Conservation (phyloP, 1,140 invertebrate genomes). For the Rhyzopertha dominica region DNA sequence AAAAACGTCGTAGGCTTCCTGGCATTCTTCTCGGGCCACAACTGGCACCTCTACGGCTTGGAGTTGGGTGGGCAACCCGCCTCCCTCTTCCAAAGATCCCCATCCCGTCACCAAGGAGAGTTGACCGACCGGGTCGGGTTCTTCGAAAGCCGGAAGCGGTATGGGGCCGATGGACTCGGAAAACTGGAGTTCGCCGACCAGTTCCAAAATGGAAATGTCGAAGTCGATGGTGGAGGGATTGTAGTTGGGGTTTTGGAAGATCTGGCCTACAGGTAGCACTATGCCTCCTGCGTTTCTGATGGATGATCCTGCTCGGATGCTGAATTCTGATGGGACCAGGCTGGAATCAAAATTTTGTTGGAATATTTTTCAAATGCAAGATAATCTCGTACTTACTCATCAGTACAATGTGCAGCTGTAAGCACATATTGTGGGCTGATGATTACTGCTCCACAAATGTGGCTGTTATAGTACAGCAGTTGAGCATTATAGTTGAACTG, state of each 20-base stretch:
- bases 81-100: constrained; percentile 39
- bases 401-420: constrained; percentile 61
- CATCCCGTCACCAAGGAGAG: constrained; percentile 63
- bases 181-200: no score
- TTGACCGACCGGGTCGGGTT: no score
- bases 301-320: constrained; percentile 19
- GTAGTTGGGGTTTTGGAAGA: constrained; percentile 40
- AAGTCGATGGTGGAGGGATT: constrained; percentile 37
- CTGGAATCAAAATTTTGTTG: no score
- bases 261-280: constrained; percentile 28
- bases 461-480: constrained; percentile 47
- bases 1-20: constrained; percentile 22
- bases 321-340: no score
- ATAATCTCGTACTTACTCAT: constrained; percentile 34
- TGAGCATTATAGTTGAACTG: constrained; percentile 58
- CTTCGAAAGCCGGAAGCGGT: no score
- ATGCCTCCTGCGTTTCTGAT: constrained; percentile 24
- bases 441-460: constrained; percentile 60
- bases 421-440: constrained; percentile 52
- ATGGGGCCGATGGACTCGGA: no score
- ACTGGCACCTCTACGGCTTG: constrained; percentile 40
- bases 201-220: constrained; percentile 39
- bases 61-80: constrained; percentile 16
- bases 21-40: constrained; percentile 30
- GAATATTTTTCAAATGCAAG: no score